These are phyloP conservation scores for Serripes groenlandicus DNA, from an alignment of 2,888 invertebrate species.

Conservation along the genomic window DNA sequence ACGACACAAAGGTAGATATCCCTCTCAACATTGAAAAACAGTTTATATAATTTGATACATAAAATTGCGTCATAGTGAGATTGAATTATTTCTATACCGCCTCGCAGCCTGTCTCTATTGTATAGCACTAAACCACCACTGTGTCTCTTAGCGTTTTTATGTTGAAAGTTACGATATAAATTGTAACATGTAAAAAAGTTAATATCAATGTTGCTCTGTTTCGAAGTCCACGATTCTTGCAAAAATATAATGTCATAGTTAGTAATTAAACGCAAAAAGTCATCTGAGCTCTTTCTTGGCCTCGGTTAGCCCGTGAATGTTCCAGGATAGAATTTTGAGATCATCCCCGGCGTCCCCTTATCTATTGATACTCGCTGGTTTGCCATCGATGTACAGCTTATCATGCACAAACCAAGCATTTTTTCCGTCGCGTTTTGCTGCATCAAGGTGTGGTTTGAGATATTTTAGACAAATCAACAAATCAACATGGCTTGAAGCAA, in stretches of 20 bases:
- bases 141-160: not conserved
- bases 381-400: conserved; percentile 26
- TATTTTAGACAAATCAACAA: too few species aligned
- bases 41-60: not conserved
- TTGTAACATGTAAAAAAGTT: not conserved
- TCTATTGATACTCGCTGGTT: not conserved
- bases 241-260: conserved; percentile 7
- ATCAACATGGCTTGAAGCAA: too few species aligned
- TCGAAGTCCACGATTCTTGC: conserved; percentile 14
- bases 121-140: conserved; percentile 1
- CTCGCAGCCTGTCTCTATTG: not conserved
- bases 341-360: conserved; percentile 23
- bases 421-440: conserved; percentile 7
- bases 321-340: conserved; percentile 29
- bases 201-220: not conserved
- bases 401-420: conserved; percentile 39
- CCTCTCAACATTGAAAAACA: not conserved
- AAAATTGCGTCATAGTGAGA: not conserved
- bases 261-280: conserved; percentile 3
- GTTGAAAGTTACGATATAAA: conserved; percentile 1
- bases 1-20: not conserved
- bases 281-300: not conserved
- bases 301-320: conserved; percentile 25
- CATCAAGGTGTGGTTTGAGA: too few species aligned
- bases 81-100: not conserved